Percentiles rank a stretch among this genome's conserved stretches.
Conservation (phyloP, 1,140 invertebrate species). For the Dendroctonus ponderosae region DNA sequence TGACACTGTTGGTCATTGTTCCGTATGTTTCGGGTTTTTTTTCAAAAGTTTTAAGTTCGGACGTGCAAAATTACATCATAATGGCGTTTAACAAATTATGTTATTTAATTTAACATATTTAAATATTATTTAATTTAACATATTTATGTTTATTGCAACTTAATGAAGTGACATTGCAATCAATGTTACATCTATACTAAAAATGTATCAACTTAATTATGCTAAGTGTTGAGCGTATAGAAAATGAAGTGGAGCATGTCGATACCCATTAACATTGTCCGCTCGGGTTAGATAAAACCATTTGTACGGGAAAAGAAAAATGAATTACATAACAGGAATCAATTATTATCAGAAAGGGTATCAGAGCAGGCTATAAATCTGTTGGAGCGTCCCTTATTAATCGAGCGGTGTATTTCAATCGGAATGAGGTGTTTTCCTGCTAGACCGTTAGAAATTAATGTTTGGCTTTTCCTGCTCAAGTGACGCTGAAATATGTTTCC, state of each 20-base stretch:
- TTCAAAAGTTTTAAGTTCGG: no score
- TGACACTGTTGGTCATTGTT: no score
- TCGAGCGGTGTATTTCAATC: constrained; percentile 42
- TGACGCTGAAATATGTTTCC: constrained; percentile 1
- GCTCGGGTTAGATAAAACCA: constrained; percentile 10
- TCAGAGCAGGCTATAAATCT: constrained; percentile 38
- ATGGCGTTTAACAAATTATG: neutral
- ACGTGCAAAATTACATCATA: no score
- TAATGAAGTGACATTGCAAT: neutral
- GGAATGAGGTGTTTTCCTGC: constrained; percentile 28
- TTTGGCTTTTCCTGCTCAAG: constrained; percentile 9
- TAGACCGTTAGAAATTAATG: constrained; percentile 37
- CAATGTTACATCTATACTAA: neutral
- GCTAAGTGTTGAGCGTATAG: constrained; percentile 1
- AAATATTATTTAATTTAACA: neutral
- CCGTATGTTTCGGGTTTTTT: no score
- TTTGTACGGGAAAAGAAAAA: constrained; percentile 32
- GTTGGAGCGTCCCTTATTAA: constrained; percentile 40
- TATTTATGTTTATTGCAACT: neutral
- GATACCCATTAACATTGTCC: constrained; percentile 7
- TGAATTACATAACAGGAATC: constrained; percentile 35
- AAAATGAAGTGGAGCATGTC: constrained; percentile 21
- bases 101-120: neutral
- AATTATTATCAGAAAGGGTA: constrained; percentile 39
- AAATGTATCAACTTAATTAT: constrained; percentile 4